These are phyloP conservation scores for Carabus problematicus DNA, from an alignment of 2,888 invertebrate species.

Conservation along the genomic window DNA sequence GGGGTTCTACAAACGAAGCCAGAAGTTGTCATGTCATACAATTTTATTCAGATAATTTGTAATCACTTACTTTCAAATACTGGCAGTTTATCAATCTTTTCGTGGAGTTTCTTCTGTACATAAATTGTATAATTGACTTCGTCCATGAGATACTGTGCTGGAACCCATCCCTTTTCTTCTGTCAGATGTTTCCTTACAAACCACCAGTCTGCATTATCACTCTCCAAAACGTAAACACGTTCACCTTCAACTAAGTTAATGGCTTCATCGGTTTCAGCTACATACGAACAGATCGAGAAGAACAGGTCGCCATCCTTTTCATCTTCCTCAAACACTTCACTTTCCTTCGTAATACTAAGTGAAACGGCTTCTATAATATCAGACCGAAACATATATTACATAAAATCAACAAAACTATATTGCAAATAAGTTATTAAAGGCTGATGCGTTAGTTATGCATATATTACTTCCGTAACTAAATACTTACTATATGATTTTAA, in stretches of 20 bases:
- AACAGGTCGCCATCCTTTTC: conserved; percentile 74
- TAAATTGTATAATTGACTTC: conserved; percentile 81
- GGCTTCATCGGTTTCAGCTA: conserved; percentile 87
- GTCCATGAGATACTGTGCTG: conserved; percentile 85
- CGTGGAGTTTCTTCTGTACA: conserved; percentile 86
- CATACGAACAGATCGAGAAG: conserved; percentile 84
- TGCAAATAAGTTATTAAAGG: conserved; percentile 43
- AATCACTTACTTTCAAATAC: conserved; percentile 85
- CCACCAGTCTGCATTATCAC: conserved; percentile 91
- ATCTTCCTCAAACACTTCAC: conserved; percentile 55
- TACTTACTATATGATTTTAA: not conserved
- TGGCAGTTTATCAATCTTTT: conserved; percentile 90
- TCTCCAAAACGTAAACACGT: conserved; percentile 81
- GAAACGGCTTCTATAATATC: conserved; percentile 56
- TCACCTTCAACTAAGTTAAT: conserved; percentile 91
- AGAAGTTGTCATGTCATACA: not conserved
- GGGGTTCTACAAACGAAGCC: conserved; percentile 68
- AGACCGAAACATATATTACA: conserved; percentile 31
- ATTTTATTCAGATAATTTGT: not conserved
- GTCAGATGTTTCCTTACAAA: conserved; percentile 88
- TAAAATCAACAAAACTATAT: conserved; percentile 26
- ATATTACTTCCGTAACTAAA: conserved; percentile 12
- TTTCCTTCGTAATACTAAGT: conserved; percentile 60
- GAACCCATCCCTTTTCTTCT: conserved; percentile 94
- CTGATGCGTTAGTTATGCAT: conserved; percentile 45